Percentiles rank a stretch among this genome's conserved stretches.
Evolutionary conservation across 2,888 invertebrate genomes (phyloP).

Genomic region (Phyllotreta striolata): DNA sequence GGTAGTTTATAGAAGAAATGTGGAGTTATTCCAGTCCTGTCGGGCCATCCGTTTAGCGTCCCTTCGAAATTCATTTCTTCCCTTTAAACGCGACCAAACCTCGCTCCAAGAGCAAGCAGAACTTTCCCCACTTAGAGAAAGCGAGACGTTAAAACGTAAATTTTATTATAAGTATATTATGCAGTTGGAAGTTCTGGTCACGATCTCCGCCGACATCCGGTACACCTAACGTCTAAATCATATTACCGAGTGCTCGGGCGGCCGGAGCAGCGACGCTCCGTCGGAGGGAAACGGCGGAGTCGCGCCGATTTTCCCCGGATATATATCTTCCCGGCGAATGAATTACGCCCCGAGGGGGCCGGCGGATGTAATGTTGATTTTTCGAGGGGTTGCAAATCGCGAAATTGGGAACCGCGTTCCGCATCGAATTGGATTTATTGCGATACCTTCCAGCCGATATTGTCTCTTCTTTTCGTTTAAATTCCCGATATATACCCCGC

Average conservation of each 20-base stretch:
- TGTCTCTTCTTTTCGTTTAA: no score
- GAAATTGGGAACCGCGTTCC: conserved; percentile 5
- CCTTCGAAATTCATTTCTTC: conserved; percentile 6
- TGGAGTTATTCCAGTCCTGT: no score
- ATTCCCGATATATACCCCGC: no score
- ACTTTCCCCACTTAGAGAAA: background rate
- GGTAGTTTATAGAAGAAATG: no score
- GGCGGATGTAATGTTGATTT: conserved; percentile 5
- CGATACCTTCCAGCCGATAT: background rate
- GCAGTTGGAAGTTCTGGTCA: conserved; percentile 59
- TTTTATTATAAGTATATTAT: conserved; percentile 59
- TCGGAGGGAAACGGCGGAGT: conserved; percentile 15
- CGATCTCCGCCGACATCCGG: conserved; percentile 59
- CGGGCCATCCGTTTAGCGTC: no score
- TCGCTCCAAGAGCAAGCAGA: no score
- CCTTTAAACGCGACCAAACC: background rate
- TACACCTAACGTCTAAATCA: conserved; percentile 61
- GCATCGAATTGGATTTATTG: background rate
- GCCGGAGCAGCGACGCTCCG: background rate
- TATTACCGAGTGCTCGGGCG: conserved; percentile 52
- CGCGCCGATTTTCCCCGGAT: conserved; percentile 44
- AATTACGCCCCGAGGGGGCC: conserved; percentile 23
- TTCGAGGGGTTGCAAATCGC: conserved; percentile 12
- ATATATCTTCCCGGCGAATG: conserved; percentile 30
- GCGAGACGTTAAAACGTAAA: conserved; percentile 44